Base-by-base conservation (phyloP, 2,888 invertebrate genomes). In the Sinelater perroti region DNA sequence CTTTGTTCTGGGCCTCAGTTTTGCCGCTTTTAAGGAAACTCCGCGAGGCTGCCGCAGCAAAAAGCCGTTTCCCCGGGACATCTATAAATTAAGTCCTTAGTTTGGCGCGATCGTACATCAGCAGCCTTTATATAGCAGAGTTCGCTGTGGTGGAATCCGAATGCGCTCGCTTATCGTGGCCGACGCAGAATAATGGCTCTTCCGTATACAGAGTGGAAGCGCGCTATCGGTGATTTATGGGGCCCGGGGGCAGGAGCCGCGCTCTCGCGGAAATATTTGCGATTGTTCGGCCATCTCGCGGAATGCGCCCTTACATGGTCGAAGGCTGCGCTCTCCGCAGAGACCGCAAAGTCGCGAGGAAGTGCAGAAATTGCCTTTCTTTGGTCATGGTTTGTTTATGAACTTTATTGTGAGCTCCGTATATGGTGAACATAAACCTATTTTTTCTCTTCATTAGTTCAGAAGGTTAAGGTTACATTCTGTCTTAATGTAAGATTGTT, bases 111-210 rank as follows among this genome's bases (percentile, higher is more conserved):
- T 50, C 56, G 56, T 56, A 56, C 35, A 49, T 56, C 18, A 26
- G 30, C 17, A 56, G 40, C 18, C 56, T 56, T 50, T 56, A 56
- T 56, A 56, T 56, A 56, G 56, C 40, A 38, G 36, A 46, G 38
- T 31, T 30, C 40, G 40, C n/a, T 47, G 40, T 24, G 40, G 40
- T 40, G n/a, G 44, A 45, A 45, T 28, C 30, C 30, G 30, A 45
- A 24, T 30, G 44, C 7, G 18, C 28, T 14, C 30, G 13, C 44
- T 28, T 30, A 45, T 17, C 28, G 44, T 10, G 44, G 28, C 18
- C 18, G 44, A 45, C 30, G 28, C 30, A 45, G 30, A 45, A 45
- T 47, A 47, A 47, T 35, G 24, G 21, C n/a, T 40, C 40, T 40
- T 26, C 51, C 51, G 42, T 52, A 42, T 21, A 31, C 28, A 52